Evolutionary conservation across 2,797 vertebrate species (phyloP), one percentile per base, ranked within the genome.

Genomic region (Artibeus lituratus): DNA sequence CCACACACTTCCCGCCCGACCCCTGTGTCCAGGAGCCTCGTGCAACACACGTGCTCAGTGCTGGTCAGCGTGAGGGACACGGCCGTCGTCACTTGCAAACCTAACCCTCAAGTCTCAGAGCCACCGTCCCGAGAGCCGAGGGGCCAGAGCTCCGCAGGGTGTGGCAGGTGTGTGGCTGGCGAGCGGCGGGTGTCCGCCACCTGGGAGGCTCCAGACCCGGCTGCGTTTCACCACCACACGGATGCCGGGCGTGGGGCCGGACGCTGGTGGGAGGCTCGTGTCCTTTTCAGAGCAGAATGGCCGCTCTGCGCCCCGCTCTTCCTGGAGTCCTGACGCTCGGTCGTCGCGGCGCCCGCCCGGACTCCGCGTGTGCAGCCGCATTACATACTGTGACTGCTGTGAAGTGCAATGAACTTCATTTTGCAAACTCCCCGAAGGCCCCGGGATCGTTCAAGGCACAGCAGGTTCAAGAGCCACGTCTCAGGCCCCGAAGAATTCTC

Each of bases 371-470:
- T 67, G 69, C 67, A 6, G 0, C 6, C 51, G 95, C 93, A 73
- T 87, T 94, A 87, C 77, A 47, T 37, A 9, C 76, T 35, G 76
- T 70, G 80, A 90, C 93, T 84, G 69, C 87, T 76, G 35, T 0
- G 53, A 73, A 87, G n/a, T 5, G 94, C 97, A 96, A 94, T 97
- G 87, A 95, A 82, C 91, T 90, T 77, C 87, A 94, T 96, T 97
- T 87, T 93, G 95, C 89, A 96, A 96, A 94, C 92, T 87, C 39
- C 49, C 72, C 47, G 8, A 85, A 22, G 62, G 93, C 57, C 94
- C 35, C 77, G 96, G 96, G 96, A 84, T 49, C 14, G 67, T 10
- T 9, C 4, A 0, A 55, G 92, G 74, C 85, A 65, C 3, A 44
- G 69, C 14, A 37, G 83, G 78, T 42, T 87, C 59, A 22, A 76